Percentiles rank a stretch among this genome's conserved stretches.
These are phyloP conservation scores for Taxidea taxus DNA, from an alignment of 2,113 vertebrate species.

Conservation along the genomic window DNA sequence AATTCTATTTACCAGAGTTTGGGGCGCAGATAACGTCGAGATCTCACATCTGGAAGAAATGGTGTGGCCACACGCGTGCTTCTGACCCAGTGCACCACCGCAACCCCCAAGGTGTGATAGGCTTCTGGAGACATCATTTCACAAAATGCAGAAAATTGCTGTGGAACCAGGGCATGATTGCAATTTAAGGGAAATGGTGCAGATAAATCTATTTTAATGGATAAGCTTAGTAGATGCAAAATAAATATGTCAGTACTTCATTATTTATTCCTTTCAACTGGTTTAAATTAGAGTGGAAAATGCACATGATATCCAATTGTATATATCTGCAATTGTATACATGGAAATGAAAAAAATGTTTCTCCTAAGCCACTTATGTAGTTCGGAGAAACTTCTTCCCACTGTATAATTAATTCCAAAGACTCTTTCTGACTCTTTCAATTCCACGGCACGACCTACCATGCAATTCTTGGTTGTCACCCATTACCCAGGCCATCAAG, in stretches of 20 bases:
- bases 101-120: slow-evolving; percentile 7
- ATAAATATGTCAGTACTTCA: slow-evolving; percentile 71
- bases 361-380: slow-evolving; percentile 54
- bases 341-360: not conserved
- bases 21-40: not conserved
- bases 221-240: slow-evolving; percentile 77
- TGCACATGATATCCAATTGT: not conserved
- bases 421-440: slow-evolving; percentile 17
- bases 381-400: slow-evolving; percentile 60
- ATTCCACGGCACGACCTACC: not conserved
- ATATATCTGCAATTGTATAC: not conserved
- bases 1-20: not conserved
- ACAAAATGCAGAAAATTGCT: slow-evolving; percentile 79
- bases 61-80: not conserved
- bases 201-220: slow-evolving; percentile 86
- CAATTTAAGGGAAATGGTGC: slow-evolving; percentile 86
- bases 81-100: slow-evolving; percentile 15
- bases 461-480: slow-evolving; percentile 1
- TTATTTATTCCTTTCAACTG: slow-evolving; percentile 80
- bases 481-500: not conserved
- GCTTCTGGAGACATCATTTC: slow-evolving; percentile 71
- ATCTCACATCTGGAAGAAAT: not conserved
- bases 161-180: slow-evolving; percentile 69
- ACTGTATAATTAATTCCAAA: slow-evolving; percentile 41
- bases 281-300: slow-evolving; percentile 74